A percentile compares a stretch with the other conserved stretches of the same genome.
Evolutionary conservation across 1,140 invertebrate species (phyloP).

Genomic region (Babylonia areolata): DNA sequence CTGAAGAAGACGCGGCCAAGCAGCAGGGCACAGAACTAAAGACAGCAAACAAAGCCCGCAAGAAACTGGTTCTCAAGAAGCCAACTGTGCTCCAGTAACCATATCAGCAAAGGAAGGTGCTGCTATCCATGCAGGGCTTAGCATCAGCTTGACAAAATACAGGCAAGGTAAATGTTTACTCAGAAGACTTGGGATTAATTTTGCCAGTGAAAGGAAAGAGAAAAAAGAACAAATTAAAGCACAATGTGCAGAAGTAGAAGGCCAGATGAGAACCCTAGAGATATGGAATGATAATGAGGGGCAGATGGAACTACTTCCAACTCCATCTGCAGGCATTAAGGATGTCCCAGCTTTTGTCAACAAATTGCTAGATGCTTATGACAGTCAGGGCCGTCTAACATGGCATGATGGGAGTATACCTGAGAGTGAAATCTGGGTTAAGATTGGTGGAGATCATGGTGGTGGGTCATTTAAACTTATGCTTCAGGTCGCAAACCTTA

Average conservation of each 20-base stretch:
- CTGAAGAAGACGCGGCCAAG: not conserved
- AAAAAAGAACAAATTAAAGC: no score
- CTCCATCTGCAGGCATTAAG: not conserved
- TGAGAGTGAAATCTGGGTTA: constrained; percentile 30
- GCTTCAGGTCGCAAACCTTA: constrained; percentile 24
- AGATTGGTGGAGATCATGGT: constrained; percentile 35
- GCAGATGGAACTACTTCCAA: not conserved
- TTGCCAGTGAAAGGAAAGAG: constrained; percentile 4
- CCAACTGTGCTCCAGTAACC: not conserved
- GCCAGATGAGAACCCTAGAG: not conserved
- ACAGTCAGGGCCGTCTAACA: not conserved
- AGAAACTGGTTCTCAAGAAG: not conserved
- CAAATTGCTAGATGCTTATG: constrained; percentile 10
- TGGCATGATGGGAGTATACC: constrained; percentile 27
- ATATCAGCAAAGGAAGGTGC: not conserved
- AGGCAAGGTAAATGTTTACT: not conserved
- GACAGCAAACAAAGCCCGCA: not conserved
- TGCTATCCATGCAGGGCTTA: not conserved
- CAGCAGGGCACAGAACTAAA: constrained; percentile 15
- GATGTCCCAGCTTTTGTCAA: not conserved
- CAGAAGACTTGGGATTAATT: not conserved
- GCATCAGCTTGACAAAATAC: not conserved
- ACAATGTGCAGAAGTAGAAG: not conserved
- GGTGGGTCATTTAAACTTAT: constrained; percentile 13
- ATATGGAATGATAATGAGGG: not conserved